Conservation (phyloP, 2,113 vertebrate species). For the Ceuthmochares aereus region DNA sequence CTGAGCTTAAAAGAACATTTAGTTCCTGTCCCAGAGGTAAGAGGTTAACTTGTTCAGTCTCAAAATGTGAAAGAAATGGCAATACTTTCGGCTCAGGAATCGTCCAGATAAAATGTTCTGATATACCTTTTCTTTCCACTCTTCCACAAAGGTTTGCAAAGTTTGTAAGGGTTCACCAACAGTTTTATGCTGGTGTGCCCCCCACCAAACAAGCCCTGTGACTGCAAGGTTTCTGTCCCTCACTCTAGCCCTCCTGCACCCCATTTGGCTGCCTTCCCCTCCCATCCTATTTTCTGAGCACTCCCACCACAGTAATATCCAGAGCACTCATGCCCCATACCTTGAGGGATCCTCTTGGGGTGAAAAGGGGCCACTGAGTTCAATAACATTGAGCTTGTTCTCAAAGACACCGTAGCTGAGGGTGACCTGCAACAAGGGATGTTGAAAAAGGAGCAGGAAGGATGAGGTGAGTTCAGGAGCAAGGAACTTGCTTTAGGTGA, state of each 20-base stretch:
- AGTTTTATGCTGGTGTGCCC: background rate
- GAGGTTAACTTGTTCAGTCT: constrained; percentile 37
- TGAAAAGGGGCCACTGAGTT: constrained; percentile 84
- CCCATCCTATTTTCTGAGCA: background rate
- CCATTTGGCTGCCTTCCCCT: background rate
- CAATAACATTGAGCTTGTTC: constrained; percentile 88
- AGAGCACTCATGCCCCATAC: constrained; percentile 3
- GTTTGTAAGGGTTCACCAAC: background rate
- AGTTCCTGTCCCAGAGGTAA: constrained; percentile 20
- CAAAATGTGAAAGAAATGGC: constrained; percentile 12
- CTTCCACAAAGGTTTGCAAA: background rate
- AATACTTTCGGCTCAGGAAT: background rate
- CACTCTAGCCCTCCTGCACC: background rate
- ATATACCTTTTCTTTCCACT: background rate
- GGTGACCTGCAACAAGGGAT: constrained; percentile 82
- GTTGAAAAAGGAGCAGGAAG: background rate
- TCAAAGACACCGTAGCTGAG: constrained; percentile 92
- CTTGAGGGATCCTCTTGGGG: constrained; percentile 88
- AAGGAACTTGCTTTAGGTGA: background rate
- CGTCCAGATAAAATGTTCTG: constrained; percentile 10
- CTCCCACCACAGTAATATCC: background rate
- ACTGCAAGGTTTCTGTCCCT: background rate
- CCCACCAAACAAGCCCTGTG: background rate
- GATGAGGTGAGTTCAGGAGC: background rate
- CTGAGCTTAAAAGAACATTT: constrained; percentile 33